Evolutionary conservation across 2,888 invertebrate species (phyloP).

Genomic region (Labia minor): DNA sequence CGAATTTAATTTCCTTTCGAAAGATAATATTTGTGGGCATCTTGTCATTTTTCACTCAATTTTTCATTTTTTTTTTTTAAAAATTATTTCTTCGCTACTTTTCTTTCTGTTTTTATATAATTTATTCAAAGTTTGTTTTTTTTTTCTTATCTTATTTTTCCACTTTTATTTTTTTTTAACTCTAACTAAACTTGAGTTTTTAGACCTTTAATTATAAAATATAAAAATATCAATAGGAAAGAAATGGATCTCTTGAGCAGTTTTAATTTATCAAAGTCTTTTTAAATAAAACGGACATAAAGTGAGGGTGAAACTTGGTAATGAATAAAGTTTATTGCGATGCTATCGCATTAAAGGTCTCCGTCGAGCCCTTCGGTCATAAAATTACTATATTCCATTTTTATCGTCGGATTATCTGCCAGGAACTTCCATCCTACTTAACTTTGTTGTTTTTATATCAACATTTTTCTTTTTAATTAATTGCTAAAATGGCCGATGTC

Average conservation of each 20-base stretch:
- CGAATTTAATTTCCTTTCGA: neutral
- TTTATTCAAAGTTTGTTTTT: neutral
- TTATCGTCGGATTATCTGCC: slow-evolving; percentile 3
- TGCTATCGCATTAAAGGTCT: slow-evolving; percentile 1
- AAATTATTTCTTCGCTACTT: neutral
- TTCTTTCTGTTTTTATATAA: too few species aligned
- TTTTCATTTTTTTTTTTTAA: neutral
- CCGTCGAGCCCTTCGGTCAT: neutral
- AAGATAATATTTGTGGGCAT: neutral
- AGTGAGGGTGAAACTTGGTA: neutral
- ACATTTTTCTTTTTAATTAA: slow-evolving; percentile 13
- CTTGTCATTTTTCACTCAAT: neutral
- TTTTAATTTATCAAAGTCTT: neutral
- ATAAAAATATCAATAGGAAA: slow-evolving; percentile 7
- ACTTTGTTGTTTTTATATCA: neutral
- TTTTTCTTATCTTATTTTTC: neutral
- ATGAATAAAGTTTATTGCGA: neutral
- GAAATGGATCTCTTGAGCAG: neutral
- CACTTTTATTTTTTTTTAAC: too few species aligned
- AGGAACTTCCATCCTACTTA: neutral
- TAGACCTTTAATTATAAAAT: slow-evolving; percentile 3
- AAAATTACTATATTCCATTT: slow-evolving; percentile 13
- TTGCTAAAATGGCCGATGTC: neutral
- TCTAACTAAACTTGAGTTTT: neutral
- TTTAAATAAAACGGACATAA: slow-evolving; percentile 8